Percentiles rank a stretch among this genome's conserved stretches.
Conservation (phyloP, 2,797 vertebrate genomes). For the Siniperca obscura region DNA sequence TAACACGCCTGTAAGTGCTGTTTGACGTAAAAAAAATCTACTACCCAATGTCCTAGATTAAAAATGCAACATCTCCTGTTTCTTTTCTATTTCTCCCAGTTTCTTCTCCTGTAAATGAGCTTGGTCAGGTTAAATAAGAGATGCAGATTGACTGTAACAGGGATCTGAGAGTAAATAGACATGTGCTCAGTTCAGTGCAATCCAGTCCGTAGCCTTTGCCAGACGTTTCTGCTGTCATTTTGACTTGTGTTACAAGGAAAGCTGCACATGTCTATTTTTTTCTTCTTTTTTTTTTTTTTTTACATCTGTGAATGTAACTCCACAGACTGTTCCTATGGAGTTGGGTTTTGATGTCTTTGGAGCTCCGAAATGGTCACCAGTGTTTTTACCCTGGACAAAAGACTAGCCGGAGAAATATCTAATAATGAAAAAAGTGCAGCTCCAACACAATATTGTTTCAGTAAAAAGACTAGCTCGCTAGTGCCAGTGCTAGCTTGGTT, state of each 20-base stretch:
- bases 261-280: slow-evolving; percentile 21
- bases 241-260: slow-evolving; percentile 52
- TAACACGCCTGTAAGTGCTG: slow-evolving; percentile 78
- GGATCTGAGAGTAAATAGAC: slow-evolving; percentile 64
- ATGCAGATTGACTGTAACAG: slow-evolving; percentile 74
- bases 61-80: slow-evolving; percentile 77
- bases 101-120: slow-evolving; percentile 74
- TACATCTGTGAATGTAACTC: slow-evolving; percentile 12
- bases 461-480: not conserved
- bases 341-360: not conserved
- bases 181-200: slow-evolving; percentile 55
- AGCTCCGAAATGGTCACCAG: not conserved
- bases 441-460: not conserved
- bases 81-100: slow-evolving; percentile 50
- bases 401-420: not conserved
- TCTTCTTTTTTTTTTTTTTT: slow-evolving; percentile 17
- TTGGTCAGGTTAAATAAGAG: slow-evolving; percentile 72
- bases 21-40: slow-evolving; percentile 80
- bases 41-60: slow-evolving; percentile 73
- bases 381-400: not conserved
- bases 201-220: slow-evolving; percentile 36
- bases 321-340: slow-evolving; percentile 1
- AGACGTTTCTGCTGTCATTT: slow-evolving; percentile 57
- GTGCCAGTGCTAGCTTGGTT: not conserved
- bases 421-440: not conserved